Evolutionary conservation across 2,113 vertebrate genomes (phyloP), one percentile per base, ranked within the genome.

Genomic region (Eublepharis macularius): DNA sequence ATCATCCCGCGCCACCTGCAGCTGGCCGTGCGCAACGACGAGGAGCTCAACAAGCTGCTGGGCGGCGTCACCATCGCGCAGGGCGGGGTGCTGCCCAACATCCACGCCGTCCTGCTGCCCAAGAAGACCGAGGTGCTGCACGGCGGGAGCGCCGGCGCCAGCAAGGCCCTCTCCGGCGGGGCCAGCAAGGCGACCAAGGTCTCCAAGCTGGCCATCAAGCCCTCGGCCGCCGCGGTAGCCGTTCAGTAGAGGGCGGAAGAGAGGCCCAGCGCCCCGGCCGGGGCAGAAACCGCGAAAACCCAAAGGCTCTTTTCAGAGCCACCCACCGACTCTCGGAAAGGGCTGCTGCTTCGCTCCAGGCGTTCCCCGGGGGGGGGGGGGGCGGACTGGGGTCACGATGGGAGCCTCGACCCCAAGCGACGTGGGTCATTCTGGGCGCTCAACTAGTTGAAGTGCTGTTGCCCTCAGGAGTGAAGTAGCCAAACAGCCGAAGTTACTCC

Each of bases 31-130:
- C 76, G 76, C 66, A 85, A 85, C 68, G 84, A 85, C 16, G 83
- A 85, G 16, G 83, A 85, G 41, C 95, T 97, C 1, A 96, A 97
- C 88, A 97, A 97, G 93, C 93, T 97, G 88, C 90, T 97, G 69
- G 97, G 97, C 19, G 96, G 97, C 1, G 96, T 97, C 54, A 97
- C 97, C 75, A 97, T 97, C 86, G 96, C 96, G 1, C 96, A 97
- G 88, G 96, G 96, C 26, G 96, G 96, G 39, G 96, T 97, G 73
- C 83, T 97, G 68, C 96, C 96, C 81, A 97, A 97, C 74, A 97
- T 97, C 84, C 96, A 97, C 88, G 95, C 96, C 4, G 96, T 97
- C 13, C 93, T 97, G 13, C 90, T 97, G 13, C 96, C 96, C 1
- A 97, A 97, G 94, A 97, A 97, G 77, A 85, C 83, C 1, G 83